Evolutionary conservation across 2,888 invertebrate genomes (phyloP).

Genomic region (Coelinius sp.): DNA sequence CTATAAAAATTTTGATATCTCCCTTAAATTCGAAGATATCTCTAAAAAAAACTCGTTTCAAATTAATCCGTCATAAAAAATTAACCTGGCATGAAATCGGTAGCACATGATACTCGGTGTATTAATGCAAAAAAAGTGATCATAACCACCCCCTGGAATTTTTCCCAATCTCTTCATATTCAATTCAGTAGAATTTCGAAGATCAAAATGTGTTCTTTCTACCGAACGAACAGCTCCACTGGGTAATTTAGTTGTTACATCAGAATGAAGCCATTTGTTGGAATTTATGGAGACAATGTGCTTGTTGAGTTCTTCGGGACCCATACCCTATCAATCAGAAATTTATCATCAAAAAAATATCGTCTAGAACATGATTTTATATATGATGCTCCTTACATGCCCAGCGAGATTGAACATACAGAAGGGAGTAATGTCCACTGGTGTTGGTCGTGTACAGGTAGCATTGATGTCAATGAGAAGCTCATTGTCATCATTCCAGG

Average conservation of each 20-base stretch:
- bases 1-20: no score
- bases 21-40: not conserved
- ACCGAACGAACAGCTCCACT: slow-evolving; percentile 60
- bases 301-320: slow-evolving; percentile 62
- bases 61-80: not conserved
- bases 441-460: slow-evolving; percentile 72
- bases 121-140: slow-evolving; percentile 72
- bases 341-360: not conserved
- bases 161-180: slow-evolving; percentile 57
- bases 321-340: slow-evolving; percentile 58
- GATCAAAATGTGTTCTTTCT: slow-evolving; percentile 70
- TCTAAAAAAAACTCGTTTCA: not conserved
- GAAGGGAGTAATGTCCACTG: slow-evolving; percentile 75
- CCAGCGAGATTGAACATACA: slow-evolving; percentile 77
- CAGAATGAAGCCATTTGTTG: slow-evolving; percentile 68
- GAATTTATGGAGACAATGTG: slow-evolving; percentile 71
- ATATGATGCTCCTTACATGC: slow-evolving; percentile 68
- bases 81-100: slow-evolving; percentile 66
- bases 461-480: slow-evolving; percentile 73
- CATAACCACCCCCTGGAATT: slow-evolving; percentile 72
- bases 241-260: slow-evolving; percentile 64
- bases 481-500: slow-evolving; percentile 72
- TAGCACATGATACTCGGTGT: slow-evolving; percentile 55
- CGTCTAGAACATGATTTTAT: no score
- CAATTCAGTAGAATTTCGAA: slow-evolving; percentile 70